Evolutionary conservation across 2,888 invertebrate species (phyloP).

Genomic region (Standfussiana lucernea): DNA sequence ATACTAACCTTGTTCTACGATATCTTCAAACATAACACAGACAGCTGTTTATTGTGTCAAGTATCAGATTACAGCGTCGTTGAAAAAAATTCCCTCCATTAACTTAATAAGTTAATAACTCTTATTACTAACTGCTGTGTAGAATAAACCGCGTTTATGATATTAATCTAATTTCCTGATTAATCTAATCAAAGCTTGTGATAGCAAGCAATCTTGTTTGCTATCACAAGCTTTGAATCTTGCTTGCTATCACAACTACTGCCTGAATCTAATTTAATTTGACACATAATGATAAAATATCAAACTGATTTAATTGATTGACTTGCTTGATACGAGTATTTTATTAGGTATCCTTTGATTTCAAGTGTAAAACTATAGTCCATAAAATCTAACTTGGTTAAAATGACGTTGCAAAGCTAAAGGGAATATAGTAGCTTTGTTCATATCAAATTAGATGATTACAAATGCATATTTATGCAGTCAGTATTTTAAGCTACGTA

Average conservation of each 20-base stretch:
- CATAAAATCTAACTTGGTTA: too few relatives aligned
- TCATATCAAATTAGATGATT: too few relatives aligned
- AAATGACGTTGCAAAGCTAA: too few relatives aligned
- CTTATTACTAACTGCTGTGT: neutral
- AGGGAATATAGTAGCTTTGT: too few relatives aligned
- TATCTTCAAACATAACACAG: neutral
- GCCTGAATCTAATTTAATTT: neutral
- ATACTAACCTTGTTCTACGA: neutral
- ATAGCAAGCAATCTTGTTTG: too few relatives aligned
- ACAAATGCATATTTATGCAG: too few relatives aligned
- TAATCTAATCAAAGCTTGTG: too few relatives aligned
- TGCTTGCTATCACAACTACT: neutral
- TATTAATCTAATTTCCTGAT: constrained; percentile 24
- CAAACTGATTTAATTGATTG: neutral
- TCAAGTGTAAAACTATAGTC: too few relatives aligned
- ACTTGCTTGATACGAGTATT: neutral
- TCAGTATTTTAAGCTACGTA: too few relatives aligned
- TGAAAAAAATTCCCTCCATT: constrained; percentile 29
- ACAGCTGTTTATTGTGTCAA: neutral
- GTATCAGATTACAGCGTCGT: constrained; percentile 21
- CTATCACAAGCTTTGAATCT: too few relatives aligned
- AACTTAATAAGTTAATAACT: constrained; percentile 5
- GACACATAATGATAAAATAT: neutral
- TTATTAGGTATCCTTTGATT: too few relatives aligned
- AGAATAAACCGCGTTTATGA: neutral